phyloP scores from a whole-genome alignment of 1,140 invertebrate species.

The Trachelipus rathkii region DNA sequence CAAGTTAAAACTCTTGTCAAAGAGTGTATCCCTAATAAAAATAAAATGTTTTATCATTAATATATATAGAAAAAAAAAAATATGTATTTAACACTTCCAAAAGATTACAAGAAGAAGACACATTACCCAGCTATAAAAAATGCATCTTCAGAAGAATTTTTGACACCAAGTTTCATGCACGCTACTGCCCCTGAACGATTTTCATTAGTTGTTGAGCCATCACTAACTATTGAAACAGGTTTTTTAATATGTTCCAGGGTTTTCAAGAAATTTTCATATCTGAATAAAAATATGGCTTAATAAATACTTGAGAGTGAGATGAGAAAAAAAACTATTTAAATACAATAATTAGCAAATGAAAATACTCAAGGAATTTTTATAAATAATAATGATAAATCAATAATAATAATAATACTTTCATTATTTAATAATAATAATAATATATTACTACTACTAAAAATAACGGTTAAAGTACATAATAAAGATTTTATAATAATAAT shows the following conservation, averaged over 20 bases:
- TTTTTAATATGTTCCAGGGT: neutral
- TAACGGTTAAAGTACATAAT: too few species aligned
- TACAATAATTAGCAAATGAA: too few species aligned
- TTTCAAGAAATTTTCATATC: neutral
- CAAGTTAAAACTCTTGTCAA: constrained; percentile 29
- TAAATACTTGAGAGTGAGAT: too few species aligned
- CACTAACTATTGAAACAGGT: constrained; percentile 27
- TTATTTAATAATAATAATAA: too few species aligned
- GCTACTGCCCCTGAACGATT: constrained; percentile 32
- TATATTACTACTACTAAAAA: too few species aligned
- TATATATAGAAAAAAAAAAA: neutral
- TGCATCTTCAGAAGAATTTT: constrained; percentile 18
- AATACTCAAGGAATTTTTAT: too few species aligned
- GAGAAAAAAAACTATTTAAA: too few species aligned
- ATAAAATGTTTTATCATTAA: neutral
- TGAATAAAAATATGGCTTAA: neutral
- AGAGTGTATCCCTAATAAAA: constrained; percentile 35
- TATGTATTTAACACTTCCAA: too few species aligned
- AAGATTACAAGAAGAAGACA: too few species aligned
- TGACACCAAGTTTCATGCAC: constrained; percentile 31
- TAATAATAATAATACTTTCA: too few species aligned
- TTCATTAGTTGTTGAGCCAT: constrained; percentile 34
- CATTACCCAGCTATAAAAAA: constrained; percentile 29
- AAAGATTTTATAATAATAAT: too few species aligned
- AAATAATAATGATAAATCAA: too few species aligned